phyloP scores from a whole-genome alignment of 2,888 invertebrate species.

The Mamestra brassicae region DNA sequence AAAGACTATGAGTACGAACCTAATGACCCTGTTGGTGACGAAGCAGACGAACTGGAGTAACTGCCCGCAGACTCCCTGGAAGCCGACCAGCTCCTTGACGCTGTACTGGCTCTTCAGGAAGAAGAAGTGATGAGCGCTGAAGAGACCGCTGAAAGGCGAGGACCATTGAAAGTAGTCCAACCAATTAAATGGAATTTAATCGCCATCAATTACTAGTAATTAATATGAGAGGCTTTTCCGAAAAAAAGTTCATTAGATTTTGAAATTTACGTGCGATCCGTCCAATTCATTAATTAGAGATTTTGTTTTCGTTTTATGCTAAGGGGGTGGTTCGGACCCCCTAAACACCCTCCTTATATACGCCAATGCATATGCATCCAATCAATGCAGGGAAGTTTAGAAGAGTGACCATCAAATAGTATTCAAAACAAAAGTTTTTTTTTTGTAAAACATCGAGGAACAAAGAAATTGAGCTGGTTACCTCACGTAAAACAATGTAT shows the following conservation, averaged over 20 bases:
- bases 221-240: constrained; percentile 6
- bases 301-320: too few relatives aligned
- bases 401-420: too few relatives aligned
- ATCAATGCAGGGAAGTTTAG: neutral
- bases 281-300: too few relatives aligned
- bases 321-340: too few relatives aligned
- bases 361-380: too few relatives aligned
- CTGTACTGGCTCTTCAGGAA: constrained; percentile 88
- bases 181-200: neutral
- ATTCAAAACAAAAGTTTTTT: neutral
- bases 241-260: neutral
- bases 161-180: neutral
- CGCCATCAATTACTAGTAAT: neutral
- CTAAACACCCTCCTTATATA: too few relatives aligned
- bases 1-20: constrained; percentile 78
- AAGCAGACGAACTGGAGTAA: constrained; percentile 88
- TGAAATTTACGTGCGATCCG: neutral
- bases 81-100: constrained; percentile 85
- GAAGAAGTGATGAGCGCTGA: constrained; percentile 92
- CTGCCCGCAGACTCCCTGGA: constrained; percentile 85
- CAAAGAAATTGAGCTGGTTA: constrained; percentile 66
- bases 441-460: neutral
- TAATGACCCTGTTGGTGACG: constrained; percentile 90
- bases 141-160: constrained; percentile 86
- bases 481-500: constrained; percentile 92